Evolutionary conservation across 1,140 invertebrate genomes (phyloP).

Genomic region (Coenobita brevimanus): DNA sequence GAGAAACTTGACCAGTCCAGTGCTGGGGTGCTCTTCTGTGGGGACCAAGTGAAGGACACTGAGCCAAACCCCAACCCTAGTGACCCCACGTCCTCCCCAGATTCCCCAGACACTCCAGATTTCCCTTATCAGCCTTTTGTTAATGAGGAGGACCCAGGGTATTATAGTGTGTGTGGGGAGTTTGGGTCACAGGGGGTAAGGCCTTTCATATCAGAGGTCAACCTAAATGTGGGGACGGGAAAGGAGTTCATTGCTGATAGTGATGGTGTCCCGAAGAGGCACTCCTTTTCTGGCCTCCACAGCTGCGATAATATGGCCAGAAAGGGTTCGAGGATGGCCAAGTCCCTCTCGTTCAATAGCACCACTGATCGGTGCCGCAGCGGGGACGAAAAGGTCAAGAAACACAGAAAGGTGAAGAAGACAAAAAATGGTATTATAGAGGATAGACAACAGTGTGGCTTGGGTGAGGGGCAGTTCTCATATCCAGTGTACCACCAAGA

Average conservation of each 20-base stretch:
- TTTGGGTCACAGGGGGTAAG: not conserved
- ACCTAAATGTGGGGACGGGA: not conserved
- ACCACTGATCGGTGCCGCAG: constrained; percentile 40
- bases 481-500: constrained; percentile 1
- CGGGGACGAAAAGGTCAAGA: constrained; percentile 44
- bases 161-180: not conserved
- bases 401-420: constrained; percentile 40
- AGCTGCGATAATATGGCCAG: constrained; percentile 74
- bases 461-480: not conserved
- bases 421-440: constrained; percentile 7
- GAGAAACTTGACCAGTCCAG: constrained; percentile 54
- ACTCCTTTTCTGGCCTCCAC: constrained; percentile 66
- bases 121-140: not conserved
- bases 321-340: constrained; percentile 80
- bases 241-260: constrained; percentile 37
- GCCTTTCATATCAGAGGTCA: constrained; percentile 14
- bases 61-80: not conserved
- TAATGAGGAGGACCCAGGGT: constrained; percentile 11
- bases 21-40: constrained; percentile 54
- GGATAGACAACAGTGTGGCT: not conserved
- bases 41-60: constrained; percentile 12
- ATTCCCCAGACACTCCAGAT: constrained; percentile 6
- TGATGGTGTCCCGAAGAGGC: constrained; percentile 70
- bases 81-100: constrained; percentile 3
- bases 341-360: constrained; percentile 76